Percentiles rank a stretch among this genome's conserved stretches.
Evolutionary conservation across 1,140 invertebrate species (phyloP).

Genomic region (Leptinotarsa texana): DNA sequence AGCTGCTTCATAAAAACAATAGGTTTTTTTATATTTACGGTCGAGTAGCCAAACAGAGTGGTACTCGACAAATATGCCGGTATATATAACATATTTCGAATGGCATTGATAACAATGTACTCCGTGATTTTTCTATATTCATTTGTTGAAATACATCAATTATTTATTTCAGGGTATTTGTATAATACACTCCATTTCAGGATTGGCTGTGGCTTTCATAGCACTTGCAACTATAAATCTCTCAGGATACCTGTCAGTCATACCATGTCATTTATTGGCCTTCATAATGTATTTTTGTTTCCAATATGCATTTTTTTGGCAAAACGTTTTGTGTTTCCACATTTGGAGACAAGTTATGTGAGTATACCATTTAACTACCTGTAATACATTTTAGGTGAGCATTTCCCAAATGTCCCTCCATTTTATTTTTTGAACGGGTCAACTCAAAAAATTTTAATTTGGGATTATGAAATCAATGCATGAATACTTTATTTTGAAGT

Average conservation of each 20-base stretch:
- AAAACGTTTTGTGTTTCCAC: slow-evolving; percentile 22
- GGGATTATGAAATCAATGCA: too few relatives aligned
- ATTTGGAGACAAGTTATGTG: slow-evolving; percentile 22
- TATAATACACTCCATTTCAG: slow-evolving; percentile 24
- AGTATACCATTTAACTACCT: neutral
- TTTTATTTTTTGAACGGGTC: too few relatives aligned
- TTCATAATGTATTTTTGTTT: slow-evolving; percentile 23
- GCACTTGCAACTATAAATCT: slow-evolving; percentile 10
- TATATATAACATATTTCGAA: neutral
- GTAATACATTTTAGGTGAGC: neutral
- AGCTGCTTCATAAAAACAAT: too few relatives aligned
- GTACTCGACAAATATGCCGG: too few relatives aligned
- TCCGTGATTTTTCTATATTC: neutral
- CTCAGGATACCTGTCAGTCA: neutral
- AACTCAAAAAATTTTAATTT: too few relatives aligned
- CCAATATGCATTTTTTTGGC: slow-evolving; percentile 23
- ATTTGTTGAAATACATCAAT: too few relatives aligned
- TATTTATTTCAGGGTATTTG: slow-evolving; percentile 9
- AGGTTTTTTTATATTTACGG: too few relatives aligned
- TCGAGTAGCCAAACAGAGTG: too few relatives aligned
- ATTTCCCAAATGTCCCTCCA: too few relatives aligned
- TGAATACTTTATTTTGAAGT: too few relatives aligned
- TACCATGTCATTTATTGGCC: slow-evolving; percentile 14
- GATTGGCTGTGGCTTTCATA: slow-evolving; percentile 1
- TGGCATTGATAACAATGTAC: neutral